Evolutionary conservation across 2,113 vertebrate genomes (phyloP), one percentile per base, ranked within the genome.

Genomic region (Odocoileus hemionus): DNA sequence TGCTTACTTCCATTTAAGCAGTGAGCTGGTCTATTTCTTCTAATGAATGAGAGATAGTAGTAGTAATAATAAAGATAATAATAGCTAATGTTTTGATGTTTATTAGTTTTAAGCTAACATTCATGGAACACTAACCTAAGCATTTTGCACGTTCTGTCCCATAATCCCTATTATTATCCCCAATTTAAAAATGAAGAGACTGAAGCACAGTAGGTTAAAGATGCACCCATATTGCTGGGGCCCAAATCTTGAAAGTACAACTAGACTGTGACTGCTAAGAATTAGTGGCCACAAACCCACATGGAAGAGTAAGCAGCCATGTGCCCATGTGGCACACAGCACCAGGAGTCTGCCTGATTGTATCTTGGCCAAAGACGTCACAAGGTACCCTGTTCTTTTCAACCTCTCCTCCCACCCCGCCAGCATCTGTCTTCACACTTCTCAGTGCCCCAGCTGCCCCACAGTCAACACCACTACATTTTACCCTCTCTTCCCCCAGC

Each of bases 191-290:
- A 70, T 28, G 14, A 76, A 95, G 45, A 84, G 45, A 2, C 39
- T 89, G 19, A 96, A 70, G 16, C 12, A 82, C 33, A 82, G 70
- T 91, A 91, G 4, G 23, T 85, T 61, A 80, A 91, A 39, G 79
- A 95, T 78, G 6, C 15, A 90, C 30, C 28, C 17, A 88, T 83
- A 93, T 9, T 86, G 13, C 33, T 74, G 9, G 17, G 33, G 60
- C 47, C 39, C 84, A 93, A 78, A 88, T 36, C 39, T 28, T 55
- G 47, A 47, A 61, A 82, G 58, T 55, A 5, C n/a, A 54, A 33
- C 12, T 23, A 80, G 39, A 16, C 55, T 13, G 11, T 10, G 8
- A 70, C 28, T 23, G 36, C 36, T 96, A 74, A 55, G 76, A 91
- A 76, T 67, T 4, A 47, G 57, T 30, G 28, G 8, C 23, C 83